These are phyloP conservation scores for Leptinotarsa rubiginosa DNA, from an alignment of 2,888 invertebrate species.

Conservation along the genomic window DNA sequence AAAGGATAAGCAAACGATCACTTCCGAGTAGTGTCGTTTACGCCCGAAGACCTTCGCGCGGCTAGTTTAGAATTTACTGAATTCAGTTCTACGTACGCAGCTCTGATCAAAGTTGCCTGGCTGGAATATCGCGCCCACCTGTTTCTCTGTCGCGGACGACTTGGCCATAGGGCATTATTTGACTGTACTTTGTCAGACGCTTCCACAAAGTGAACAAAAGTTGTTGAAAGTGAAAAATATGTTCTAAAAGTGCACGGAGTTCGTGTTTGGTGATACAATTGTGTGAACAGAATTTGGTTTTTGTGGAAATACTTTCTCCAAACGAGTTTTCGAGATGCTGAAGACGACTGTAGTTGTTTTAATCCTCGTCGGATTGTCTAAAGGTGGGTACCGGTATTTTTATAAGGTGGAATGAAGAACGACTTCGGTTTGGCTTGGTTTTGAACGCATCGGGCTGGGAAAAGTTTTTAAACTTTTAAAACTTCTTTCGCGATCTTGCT, in stretches of 20 bases:
- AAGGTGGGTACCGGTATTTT: conserved; percentile 26
- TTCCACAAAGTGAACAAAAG: conserved; percentile 16
- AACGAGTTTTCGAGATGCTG: conserved; percentile 26
- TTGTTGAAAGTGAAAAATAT: conserved; percentile 15
- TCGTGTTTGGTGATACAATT: conserved; percentile 5
- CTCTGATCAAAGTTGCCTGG: conserved; percentile 25
- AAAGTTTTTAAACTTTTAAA: background rate
- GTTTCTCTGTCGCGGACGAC: conserved; percentile 24
- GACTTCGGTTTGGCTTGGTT: conserved; percentile 5
- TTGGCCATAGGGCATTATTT: conserved; percentile 20
- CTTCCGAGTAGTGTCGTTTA: background rate
- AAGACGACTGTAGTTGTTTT: conserved; percentile 26
- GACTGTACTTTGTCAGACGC: conserved; percentile 18
- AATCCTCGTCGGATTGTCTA: conserved; percentile 24
- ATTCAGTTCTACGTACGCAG: conserved; percentile 25
- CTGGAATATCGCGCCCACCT: conserved; percentile 26
- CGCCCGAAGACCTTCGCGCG: conserved; percentile 22
- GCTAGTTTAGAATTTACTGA: conserved; percentile 20
- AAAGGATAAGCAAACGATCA: conserved; percentile 17
- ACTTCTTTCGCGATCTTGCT: background rate
- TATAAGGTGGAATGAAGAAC: conserved; percentile 15
- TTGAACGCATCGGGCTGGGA: background rate
- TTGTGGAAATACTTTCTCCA: conserved; percentile 23
- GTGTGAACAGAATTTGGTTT: conserved; percentile 12
- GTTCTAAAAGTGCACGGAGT: conserved; percentile 4